Evolutionary conservation across 2,113 vertebrate species (phyloP).

Genomic region (zebrafish (Danio rerio)): DNA sequence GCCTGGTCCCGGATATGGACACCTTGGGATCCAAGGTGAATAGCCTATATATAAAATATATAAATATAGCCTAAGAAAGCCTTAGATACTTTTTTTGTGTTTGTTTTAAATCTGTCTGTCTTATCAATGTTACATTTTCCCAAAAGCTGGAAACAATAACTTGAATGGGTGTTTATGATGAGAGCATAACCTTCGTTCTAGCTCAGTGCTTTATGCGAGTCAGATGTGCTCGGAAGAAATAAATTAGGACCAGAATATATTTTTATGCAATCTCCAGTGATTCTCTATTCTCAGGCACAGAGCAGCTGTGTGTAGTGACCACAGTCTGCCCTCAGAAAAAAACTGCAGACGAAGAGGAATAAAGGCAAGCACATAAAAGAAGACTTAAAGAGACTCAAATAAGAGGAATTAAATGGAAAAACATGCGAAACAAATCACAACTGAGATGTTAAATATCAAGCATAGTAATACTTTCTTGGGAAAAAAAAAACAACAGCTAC

Average conservation of each 20-base stretch:
- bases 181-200: background rate
- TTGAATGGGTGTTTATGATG: background rate
- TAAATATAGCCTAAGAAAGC: too few species aligned
- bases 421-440: background rate
- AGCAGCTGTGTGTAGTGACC: background rate
- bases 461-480: background rate
- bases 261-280: conserved; percentile 5
- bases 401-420: background rate
- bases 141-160: background rate
- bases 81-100: too few species aligned
- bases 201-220: background rate
- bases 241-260: conserved; percentile 18
- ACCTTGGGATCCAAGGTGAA: too few species aligned
- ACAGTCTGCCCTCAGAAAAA: background rate
- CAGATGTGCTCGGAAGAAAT: background rate
- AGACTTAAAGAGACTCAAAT: background rate
- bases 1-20: too few species aligned
- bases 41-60: too few species aligned
- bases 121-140: too few species aligned
- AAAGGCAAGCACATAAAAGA: background rate
- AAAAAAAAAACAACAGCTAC: background rate
- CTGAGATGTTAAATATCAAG: background rate
- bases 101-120: too few species aligned
- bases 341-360: background rate
- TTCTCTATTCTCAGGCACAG: background rate